These are phyloP conservation scores for Cygnus olor DNA, from an alignment of 2,797 vertebrate genomes.

Conservation along the genomic window DNA sequence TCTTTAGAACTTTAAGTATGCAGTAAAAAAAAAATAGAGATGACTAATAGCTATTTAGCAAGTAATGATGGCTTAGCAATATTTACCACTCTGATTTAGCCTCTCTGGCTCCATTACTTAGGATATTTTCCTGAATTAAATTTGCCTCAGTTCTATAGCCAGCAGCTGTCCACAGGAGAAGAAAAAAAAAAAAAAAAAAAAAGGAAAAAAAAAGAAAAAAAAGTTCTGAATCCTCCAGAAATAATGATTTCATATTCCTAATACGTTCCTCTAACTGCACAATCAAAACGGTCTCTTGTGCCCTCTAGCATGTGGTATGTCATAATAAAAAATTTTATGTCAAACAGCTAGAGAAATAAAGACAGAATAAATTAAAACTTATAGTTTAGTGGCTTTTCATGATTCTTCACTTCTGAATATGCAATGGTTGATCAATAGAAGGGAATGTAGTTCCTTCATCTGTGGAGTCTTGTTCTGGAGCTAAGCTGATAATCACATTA, in stretches of 20 bases:
- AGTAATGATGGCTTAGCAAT: slow-evolving; percentile 82
- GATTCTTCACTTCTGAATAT: not conserved
- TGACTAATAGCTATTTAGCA: slow-evolving; percentile 81
- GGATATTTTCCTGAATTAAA: slow-evolving; percentile 79
- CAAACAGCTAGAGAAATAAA: slow-evolving; percentile 16
- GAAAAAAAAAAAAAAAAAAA: slow-evolving; percentile 61
- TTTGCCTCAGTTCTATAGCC: slow-evolving; percentile 79
- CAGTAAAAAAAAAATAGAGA: slow-evolving; percentile 72
- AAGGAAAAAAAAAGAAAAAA: slow-evolving; percentile 45
- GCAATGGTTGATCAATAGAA: not conserved
- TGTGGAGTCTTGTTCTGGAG: not conserved
- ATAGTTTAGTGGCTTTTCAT: not conserved
- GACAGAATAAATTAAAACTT: not conserved
- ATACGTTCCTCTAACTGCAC: slow-evolving; percentile 64
- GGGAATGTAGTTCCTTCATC: rapidly evolving
- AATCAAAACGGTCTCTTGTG: slow-evolving; percentile 67
- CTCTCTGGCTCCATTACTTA: slow-evolving; percentile 77
- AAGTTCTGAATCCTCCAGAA: slow-evolving; percentile 69
- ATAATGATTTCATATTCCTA: slow-evolving; percentile 82
- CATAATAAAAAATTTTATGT: slow-evolving; percentile 1
- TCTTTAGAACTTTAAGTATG: slow-evolving; percentile 64
- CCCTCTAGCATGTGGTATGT: slow-evolving; percentile 39
- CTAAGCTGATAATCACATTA: not conserved
- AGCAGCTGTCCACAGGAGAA: slow-evolving; percentile 77
- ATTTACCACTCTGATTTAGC: slow-evolving; percentile 78